These are phyloP conservation scores for Cryptocephalus primarius DNA, from an alignment of 2,888 invertebrate species.

Conservation along the genomic window DNA sequence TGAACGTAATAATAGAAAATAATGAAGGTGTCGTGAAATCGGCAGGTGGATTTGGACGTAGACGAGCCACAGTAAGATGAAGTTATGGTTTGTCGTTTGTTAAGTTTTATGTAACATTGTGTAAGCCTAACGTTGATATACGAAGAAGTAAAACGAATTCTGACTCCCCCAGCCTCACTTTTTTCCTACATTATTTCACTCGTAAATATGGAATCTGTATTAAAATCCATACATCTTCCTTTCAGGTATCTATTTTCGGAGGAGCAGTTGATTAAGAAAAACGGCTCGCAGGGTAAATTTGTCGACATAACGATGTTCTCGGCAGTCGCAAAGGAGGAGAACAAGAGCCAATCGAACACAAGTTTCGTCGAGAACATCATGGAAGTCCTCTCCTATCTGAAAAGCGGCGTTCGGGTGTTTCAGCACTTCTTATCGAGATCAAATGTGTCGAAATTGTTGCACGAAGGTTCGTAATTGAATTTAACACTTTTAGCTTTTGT, in stretches of 20 bases:
- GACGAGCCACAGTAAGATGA: too few species aligned
- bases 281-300: constrained; percentile 17
- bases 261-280: constrained; percentile 14
- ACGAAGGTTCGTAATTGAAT: constrained; percentile 37
- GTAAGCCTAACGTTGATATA: too few species aligned
- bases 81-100: too few species aligned
- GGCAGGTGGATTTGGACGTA: too few species aligned
- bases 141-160: too few species aligned
- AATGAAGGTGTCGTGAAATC: too few species aligned
- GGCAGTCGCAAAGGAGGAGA: constrained; percentile 22
- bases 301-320: constrained; percentile 11
- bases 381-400: constrained; percentile 47
- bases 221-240: too few species aligned
- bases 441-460: constrained; percentile 45
- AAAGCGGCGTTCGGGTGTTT: constrained; percentile 52
- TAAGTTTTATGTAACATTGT: too few species aligned
- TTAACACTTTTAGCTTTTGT: neutral
- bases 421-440: constrained; percentile 51
- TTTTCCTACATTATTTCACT: too few species aligned
- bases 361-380: constrained; percentile 40
- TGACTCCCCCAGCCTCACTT: too few species aligned
- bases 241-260: constrained; percentile 35
- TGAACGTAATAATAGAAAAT: too few species aligned
- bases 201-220: too few species aligned
- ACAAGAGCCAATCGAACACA: constrained; percentile 25